These are phyloP conservation scores for Neoscelio sp. DNA, from an alignment of 2,888 invertebrate genomes.

Conservation along the genomic window DNA sequence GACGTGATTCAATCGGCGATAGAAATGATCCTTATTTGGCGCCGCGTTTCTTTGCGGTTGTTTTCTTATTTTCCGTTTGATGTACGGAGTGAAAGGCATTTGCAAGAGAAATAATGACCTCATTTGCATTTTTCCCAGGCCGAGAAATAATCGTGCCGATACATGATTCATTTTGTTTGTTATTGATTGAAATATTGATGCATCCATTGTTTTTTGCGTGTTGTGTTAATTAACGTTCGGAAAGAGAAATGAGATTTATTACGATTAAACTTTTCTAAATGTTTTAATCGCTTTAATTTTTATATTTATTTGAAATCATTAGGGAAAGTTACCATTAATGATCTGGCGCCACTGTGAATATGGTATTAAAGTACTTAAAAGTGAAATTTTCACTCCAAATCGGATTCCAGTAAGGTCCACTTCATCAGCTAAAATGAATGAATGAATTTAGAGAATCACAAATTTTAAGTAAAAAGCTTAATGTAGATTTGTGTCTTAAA, in stretches of 20 bases:
- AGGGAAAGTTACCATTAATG: no score
- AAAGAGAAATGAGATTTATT: conserved; percentile 49
- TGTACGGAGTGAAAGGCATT: conserved; percentile 65
- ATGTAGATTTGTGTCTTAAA: no score
- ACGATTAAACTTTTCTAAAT: conserved; percentile 27
- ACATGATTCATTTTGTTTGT: conserved; percentile 61
- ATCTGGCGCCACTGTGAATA: no score
- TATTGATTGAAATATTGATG: conserved; percentile 65
- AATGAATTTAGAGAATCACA: no score
- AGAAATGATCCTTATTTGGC: conserved; percentile 66
- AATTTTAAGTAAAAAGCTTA: no score
- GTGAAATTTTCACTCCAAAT: no score
- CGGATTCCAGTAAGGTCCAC: no score
- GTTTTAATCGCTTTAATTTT: conserved; percentile 37
- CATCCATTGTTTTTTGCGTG: conserved; percentile 64
- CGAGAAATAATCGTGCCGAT: conserved; percentile 39
- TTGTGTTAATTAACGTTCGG: conserved; percentile 60
- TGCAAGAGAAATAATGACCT: conserved; percentile 65
- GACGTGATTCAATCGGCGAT: neutral
- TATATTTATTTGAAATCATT: conserved; percentile 19
- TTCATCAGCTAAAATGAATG: no score
- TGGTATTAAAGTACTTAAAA: no score
- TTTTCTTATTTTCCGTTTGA: conserved; percentile 55
- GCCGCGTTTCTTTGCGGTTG: conserved; percentile 40
- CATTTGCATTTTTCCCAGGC: conserved; percentile 46